Conservation (phyloP, 53 echinoderm and acorn worm species). For the Temnopleurus reevesii region DNA sequence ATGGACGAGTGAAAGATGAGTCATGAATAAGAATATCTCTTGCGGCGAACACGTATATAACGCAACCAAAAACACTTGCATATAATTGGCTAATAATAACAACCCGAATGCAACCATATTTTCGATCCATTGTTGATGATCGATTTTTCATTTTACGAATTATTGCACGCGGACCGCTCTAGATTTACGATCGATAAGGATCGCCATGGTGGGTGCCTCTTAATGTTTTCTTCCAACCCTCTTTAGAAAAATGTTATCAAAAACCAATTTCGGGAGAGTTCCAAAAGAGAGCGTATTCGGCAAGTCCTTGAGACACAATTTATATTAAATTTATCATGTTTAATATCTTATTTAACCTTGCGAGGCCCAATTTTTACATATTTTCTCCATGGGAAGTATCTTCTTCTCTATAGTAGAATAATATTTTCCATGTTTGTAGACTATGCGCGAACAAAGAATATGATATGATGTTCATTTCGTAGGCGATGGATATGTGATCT, state of each 20-base stretch:
- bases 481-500: background rate
- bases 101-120: conserved; percentile 12
- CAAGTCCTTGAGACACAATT: background rate
- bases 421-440: background rate
- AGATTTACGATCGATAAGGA: background rate
- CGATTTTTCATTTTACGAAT: conserved; percentile 30
- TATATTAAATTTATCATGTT: background rate
- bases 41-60: background rate
- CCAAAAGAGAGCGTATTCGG: background rate
- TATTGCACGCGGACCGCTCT: conserved; percentile 41
- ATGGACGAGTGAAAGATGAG: background rate
- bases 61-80: background rate
- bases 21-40: background rate
- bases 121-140: conserved; percentile 11
- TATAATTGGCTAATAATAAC: conserved; percentile 17
- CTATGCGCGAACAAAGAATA: background rate
- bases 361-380: background rate
- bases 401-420: background rate
- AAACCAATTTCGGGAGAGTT: conserved; percentile 26
- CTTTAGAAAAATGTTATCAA: conserved; percentile 12
- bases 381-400: background rate
- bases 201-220: background rate
- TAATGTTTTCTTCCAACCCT: background rate
- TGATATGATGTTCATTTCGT: background rate
- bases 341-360: background rate